A percentile compares a stretch with the other conserved stretches of the same genome.
Evolutionary conservation across 2,888 invertebrate species (phyloP).

Genomic region (Tenthredo notha): DNA sequence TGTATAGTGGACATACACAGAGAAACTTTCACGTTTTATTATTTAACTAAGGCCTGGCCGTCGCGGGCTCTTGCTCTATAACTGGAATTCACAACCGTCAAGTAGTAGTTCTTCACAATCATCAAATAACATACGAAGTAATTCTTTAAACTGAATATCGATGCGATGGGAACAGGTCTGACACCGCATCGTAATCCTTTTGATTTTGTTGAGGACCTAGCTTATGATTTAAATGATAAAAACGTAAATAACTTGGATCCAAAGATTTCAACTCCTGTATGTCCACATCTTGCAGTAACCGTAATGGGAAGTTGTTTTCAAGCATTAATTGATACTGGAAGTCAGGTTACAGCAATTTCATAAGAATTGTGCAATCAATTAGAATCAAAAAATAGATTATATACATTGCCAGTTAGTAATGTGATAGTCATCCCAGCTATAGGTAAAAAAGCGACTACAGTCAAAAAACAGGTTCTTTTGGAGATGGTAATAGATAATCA

Average conservation of each 20-base stretch:
- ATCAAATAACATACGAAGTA: not conserved
- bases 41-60: too few relatives aligned
- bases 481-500: not conserved
- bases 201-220: constrained; percentile 55
- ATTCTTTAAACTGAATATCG: constrained; percentile 54
- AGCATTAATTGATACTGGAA: constrained; percentile 56
- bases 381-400: not conserved
- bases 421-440: constrained; percentile 53
- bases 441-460: constrained; percentile 47
- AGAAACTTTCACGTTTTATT: too few relatives aligned
- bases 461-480: too few relatives aligned
- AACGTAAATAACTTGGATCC: not conserved
- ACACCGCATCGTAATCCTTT: constrained; percentile 48
- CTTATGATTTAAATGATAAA: constrained; percentile 39
- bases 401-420: constrained; percentile 53
- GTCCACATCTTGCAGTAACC: constrained; percentile 34
- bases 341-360: constrained; percentile 56
- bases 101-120: not conserved
- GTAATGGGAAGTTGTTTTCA: constrained; percentile 10
- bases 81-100: constrained; percentile 1
- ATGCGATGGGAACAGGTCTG: constrained; percentile 54
- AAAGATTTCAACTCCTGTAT: not conserved
- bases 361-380: constrained; percentile 53
- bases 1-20: too few relatives aligned
- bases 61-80: too few relatives aligned